Percentiles rank a stretch among this genome's conserved stretches.
phyloP scores from a whole-genome alignment of 2,888 invertebrate species.

The Parnassius apollo region DNA sequence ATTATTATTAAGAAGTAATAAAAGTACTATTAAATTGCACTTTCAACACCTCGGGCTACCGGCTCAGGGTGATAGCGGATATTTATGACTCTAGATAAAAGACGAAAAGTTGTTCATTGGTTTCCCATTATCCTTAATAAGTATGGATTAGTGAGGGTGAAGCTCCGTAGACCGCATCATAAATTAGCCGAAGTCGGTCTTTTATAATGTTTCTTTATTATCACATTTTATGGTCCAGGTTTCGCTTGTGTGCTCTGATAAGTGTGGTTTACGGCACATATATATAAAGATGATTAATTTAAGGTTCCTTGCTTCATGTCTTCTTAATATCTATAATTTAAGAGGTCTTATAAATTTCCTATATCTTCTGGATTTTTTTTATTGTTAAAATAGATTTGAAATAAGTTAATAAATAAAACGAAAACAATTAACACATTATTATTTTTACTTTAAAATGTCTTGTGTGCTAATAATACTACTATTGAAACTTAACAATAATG shows the following conservation, averaged over 20 bases:
- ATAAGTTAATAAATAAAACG: no score
- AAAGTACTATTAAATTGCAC: conserved; percentile 59
- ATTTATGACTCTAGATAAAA: conserved; percentile 72
- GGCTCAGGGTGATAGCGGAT: conserved; percentile 51
- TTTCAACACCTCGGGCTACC: conserved; percentile 66
- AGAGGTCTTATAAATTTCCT: conserved; percentile 39
- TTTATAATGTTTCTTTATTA: conserved; percentile 69
- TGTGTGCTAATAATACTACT: no score
- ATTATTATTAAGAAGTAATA: conserved; percentile 56
- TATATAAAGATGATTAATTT: conserved; percentile 61
- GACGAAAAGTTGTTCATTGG: conserved; percentile 74
- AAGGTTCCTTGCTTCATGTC: conserved; percentile 38
- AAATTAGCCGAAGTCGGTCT: conserved; percentile 67
- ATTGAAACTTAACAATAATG: no score
- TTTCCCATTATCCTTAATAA: conserved; percentile 79
- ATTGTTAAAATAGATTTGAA: no score
- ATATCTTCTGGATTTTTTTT: neutral
- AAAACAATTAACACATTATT: no score
- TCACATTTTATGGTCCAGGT: conserved; percentile 57
- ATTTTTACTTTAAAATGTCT: no score
- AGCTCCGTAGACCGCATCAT: conserved; percentile 57
- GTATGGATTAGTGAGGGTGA: conserved; percentile 74
- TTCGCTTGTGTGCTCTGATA: conserved; percentile 61
- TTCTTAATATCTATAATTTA: conserved; percentile 30
- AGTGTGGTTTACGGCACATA: conserved; percentile 66